These are phyloP conservation scores for Carettochelys insculpta DNA, from an alignment of 2,113 vertebrate species.

Conservation along the genomic window DNA sequence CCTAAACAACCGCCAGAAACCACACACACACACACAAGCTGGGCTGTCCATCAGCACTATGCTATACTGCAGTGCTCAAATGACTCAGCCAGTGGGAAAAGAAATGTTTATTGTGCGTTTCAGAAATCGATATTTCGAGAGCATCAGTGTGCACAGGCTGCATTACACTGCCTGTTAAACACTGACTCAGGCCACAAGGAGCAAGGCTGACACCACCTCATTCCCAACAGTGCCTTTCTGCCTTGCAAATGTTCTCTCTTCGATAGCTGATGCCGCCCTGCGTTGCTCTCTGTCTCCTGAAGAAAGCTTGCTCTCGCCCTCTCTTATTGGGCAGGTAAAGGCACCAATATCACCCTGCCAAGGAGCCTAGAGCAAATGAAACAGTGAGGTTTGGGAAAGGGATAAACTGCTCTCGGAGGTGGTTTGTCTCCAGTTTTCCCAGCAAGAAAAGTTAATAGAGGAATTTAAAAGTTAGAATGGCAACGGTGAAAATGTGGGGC, in stretches of 20 bases:
- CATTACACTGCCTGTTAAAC: accelerated
- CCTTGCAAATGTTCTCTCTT: neutral
- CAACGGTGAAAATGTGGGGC: neutral
- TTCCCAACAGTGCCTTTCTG: neutral
- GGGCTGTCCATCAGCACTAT: neutral
- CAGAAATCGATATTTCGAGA: neutral
- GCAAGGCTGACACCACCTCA: neutral
- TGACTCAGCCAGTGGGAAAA: neutral
- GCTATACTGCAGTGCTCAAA: accelerated
- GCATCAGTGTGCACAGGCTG: accelerated
- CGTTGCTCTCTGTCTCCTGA: neutral
- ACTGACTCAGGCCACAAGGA: too few relatives aligned
- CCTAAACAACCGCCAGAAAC: neutral
- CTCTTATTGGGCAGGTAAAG: neutral
- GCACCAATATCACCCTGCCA: neutral
- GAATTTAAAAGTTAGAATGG: neutral
- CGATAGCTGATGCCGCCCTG: neutral
- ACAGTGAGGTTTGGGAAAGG: neutral
- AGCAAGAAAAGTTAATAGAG: neutral
- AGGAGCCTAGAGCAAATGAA: neutral
- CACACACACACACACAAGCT: accelerated
- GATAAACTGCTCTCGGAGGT: neutral
- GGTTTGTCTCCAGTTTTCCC: neutral
- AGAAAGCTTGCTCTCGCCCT: neutral
- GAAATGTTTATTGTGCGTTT: accelerated